Evolutionary conservation across 2,888 invertebrate genomes (phyloP), one percentile per base, ranked within the genome.

Genomic region (Kryphioiulus occultus): DNA sequence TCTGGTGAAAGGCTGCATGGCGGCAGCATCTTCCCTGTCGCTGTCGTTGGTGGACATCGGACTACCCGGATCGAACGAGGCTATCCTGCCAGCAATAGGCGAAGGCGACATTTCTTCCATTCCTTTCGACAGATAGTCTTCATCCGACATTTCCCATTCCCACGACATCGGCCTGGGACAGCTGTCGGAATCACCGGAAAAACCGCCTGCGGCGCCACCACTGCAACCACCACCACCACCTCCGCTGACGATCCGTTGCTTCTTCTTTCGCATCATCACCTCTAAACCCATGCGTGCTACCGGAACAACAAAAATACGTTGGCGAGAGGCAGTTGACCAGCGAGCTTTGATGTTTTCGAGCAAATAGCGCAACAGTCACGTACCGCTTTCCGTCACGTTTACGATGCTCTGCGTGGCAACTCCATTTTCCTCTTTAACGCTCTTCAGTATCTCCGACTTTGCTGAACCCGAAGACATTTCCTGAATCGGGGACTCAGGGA

Each of bases 81-180:
- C 86, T 35, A 88, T 87, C n/a, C 86, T 84, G 17, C 85, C 59
- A 22, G 89, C 87, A 42, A 89, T 53, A 10, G 89, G 89, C 0
- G 89, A 89, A 19, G 89, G 89, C 2, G 89, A 89, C 88, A 89
- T 89, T n/a, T 86, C 88, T 22, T 88, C 89, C 53, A 88, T 88
- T 22, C 88, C 88, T 47, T 86, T 88, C n/a, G 86, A 86, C 12
- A 88, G 83, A 39, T 93, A 92, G 91, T 96, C 96, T 35, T 89
- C 89, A 91, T 97, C 97, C 1, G 97, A 97, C 17, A 97, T 94
- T 92, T 97, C 97, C 12, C 97, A 97, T 92, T 97, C 97, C 97
- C 97, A 97, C 10, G 97, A 97, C 97, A 98, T 98, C 85, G 97
- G 97, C 87, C 97, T 93, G 89, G 93, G 93, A 12, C 68, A 68